phyloP scores from a whole-genome alignment of 1,140 invertebrate genomes.

The Epicauta chinensis region DNA sequence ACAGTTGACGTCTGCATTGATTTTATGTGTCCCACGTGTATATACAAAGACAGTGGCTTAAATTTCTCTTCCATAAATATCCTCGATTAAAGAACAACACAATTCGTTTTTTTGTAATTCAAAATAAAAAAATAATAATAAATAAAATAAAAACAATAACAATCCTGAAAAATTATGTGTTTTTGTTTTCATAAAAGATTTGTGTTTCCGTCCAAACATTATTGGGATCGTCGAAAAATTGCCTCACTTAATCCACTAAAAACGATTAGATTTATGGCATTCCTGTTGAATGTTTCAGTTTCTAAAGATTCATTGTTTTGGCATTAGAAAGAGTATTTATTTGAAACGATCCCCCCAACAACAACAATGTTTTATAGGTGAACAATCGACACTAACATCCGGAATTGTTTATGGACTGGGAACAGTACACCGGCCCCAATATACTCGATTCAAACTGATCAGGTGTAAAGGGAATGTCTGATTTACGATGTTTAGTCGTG shows the following conservation, averaged over 20 bases:
- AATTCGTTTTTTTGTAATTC: too few relatives aligned
- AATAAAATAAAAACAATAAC: too few relatives aligned
- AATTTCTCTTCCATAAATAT: conserved; percentile 1
- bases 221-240: too few relatives aligned
- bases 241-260: too few relatives aligned
- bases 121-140: too few relatives aligned
- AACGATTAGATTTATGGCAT: too few relatives aligned
- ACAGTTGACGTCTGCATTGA: conserved; percentile 31
- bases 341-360: too few relatives aligned
- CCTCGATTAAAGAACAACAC: too few relatives aligned
- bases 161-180: not conserved
- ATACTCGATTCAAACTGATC: not conserved
- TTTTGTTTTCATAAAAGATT: not conserved
- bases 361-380: not conserved
- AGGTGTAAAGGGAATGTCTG: conserved; percentile 14
- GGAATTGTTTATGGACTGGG: conserved; percentile 34
- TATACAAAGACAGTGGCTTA: conserved; percentile 27
- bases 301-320: too few relatives aligned
- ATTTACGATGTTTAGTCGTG: conserved; percentile 32
- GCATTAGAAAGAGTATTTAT: too few relatives aligned
- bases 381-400: not conserved
- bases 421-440: conserved; percentile 15
- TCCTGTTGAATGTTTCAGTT: too few relatives aligned
- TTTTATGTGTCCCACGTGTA: conserved; percentile 37
- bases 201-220: too few relatives aligned